Evolutionary conservation across 2,888 invertebrate species (phyloP).

Genomic region (Drosophila rellima): DNA sequence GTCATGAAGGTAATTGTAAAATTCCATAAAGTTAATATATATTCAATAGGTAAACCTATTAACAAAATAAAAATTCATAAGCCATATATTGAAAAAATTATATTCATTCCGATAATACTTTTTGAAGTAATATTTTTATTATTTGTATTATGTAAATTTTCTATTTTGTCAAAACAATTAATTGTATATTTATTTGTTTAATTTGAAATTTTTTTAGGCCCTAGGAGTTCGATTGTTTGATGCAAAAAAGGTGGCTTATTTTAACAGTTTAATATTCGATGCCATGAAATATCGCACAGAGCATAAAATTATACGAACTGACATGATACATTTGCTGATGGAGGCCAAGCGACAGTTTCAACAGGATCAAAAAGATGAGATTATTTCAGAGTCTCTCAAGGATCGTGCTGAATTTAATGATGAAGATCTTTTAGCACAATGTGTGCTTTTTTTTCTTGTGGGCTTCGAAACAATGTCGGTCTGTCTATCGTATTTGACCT

Average conservation of each 20-base stretch:
- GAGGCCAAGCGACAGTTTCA: slow-evolving; percentile 83
- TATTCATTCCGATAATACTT: too few relatives aligned
- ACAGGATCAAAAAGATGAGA: slow-evolving; percentile 5
- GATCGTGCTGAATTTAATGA: slow-evolving; percentile 75
- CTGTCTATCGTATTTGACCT: slow-evolving; percentile 86
- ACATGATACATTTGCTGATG: slow-evolving; percentile 87
- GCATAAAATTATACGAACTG: slow-evolving; percentile 86
- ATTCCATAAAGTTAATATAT: neutral
- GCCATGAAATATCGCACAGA: slow-evolving; percentile 86
- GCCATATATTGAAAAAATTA: too few relatives aligned
- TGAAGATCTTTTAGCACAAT: slow-evolving; percentile 87
- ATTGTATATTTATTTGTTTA: neutral
- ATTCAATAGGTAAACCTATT: too few relatives aligned
- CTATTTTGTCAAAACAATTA: too few relatives aligned
- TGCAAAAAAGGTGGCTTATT: slow-evolving; percentile 82
- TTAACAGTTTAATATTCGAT: slow-evolving; percentile 84
- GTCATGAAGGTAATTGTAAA: slow-evolving; percentile 65
- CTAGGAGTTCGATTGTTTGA: slow-evolving; percentile 81
- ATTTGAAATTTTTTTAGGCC: slow-evolving; percentile 20
- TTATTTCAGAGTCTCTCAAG: neutral
- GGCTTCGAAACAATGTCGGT: slow-evolving; percentile 86
- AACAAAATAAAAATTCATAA: too few relatives aligned
- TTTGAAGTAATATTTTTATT: too few relatives aligned
- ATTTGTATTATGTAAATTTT: too few relatives aligned
- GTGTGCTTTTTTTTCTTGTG: slow-evolving; percentile 87